These are phyloP conservation scores for Athrips mouffetella DNA, from an alignment of 2,888 invertebrate species.

Conservation along the genomic window DNA sequence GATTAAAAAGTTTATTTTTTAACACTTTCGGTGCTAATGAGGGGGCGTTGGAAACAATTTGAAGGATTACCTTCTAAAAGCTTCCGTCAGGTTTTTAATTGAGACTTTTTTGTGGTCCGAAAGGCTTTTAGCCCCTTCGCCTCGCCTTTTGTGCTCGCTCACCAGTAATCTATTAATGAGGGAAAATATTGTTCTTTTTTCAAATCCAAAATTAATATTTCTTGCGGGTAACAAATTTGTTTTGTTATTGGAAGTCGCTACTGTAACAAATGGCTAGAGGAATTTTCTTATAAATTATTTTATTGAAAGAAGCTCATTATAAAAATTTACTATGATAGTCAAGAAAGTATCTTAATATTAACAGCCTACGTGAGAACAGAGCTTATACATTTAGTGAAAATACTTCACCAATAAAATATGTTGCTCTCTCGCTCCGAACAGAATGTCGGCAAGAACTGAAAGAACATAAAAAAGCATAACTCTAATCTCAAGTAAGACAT, in stretches of 20 bases:
- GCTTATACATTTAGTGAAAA: too few species aligned
- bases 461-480: conserved; percentile 53
- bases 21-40: conserved; percentile 78
- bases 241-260: conserved; percentile 23
- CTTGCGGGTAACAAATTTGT: conserved; percentile 7
- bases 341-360: too few species aligned
- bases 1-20: conserved; percentile 79
- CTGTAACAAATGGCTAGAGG: not conserved
- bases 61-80: conserved; percentile 79
- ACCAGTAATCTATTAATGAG: conserved; percentile 74
- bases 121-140: conserved; percentile 75
- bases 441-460: too few species aligned
- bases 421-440: too few species aligned
- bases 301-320: too few species aligned
- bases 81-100: conserved; percentile 79
- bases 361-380: too few species aligned
- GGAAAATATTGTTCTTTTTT: conserved; percentile 51
- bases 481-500: conserved; percentile 77
- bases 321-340: too few species aligned
- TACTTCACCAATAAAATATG: too few species aligned
- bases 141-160: conserved; percentile 59
- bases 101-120: conserved; percentile 75
- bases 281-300: too few species aligned
- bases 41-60: conserved; percentile 79
- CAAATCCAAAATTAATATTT: conserved; percentile 12